A percentile compares a stretch with the other conserved stretches of the same genome.
Conservation (phyloP, 2,888 invertebrate genomes). For the Stegophylla sp. region DNA sequence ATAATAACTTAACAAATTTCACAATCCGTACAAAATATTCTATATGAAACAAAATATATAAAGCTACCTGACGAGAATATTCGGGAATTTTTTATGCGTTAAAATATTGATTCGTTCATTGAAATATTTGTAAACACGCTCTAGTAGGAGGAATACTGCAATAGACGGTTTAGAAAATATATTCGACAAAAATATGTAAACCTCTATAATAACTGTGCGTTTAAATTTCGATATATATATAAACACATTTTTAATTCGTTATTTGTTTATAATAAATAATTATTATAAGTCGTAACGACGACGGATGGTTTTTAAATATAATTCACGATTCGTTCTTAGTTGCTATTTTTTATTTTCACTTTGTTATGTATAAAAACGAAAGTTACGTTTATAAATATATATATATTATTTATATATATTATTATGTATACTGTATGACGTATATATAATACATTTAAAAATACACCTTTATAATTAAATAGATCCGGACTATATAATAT, state of each 20-base stretch:
- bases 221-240: conserved; percentile 1
- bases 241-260: background rate
- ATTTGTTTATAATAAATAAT: conserved; percentile 15
- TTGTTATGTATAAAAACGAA: conserved; percentile 27
- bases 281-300: background rate
- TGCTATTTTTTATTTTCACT: background rate
- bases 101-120: background rate
- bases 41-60: background rate
- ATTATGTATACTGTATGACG: too few species aligned
- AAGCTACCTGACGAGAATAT: background rate
- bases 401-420: conserved; percentile 12
- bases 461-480: conserved; percentile 10
- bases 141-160: background rate
- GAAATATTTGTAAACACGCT: background rate
- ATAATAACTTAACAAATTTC: background rate
- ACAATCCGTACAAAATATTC: background rate
- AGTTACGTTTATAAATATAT: conserved; percentile 45
- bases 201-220: background rate
- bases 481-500: background rate
- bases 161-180: background rate
- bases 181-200: background rate
- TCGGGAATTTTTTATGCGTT: background rate
- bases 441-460: background rate
- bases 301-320: background rate
- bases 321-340: conserved; percentile 10